Conservation (phyloP, 2,113 vertebrate genomes). For the human (Homo sapiens) region DNA sequence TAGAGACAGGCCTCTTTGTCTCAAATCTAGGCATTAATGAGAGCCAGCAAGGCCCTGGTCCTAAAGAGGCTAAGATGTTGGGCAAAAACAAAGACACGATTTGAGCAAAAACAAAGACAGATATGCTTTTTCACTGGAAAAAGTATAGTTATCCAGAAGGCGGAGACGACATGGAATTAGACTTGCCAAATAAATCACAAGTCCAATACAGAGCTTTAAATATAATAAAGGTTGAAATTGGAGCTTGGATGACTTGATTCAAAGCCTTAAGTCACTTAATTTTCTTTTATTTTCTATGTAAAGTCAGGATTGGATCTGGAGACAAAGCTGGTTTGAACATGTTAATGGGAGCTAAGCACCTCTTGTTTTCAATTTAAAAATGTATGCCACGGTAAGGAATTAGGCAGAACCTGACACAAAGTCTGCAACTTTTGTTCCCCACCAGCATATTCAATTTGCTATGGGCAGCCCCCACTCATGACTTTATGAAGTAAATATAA, state of each 20-base stretch:
- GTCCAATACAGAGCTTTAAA: neutral
- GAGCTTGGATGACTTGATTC: neutral
- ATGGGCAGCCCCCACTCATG: too few relatives aligned
- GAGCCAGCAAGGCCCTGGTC: neutral
- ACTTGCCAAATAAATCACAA: neutral
- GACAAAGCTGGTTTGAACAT: neutral
- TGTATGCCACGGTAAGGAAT: fast-evolving
- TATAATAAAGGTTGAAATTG: neutral
- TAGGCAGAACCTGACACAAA: neutral
- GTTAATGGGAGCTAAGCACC: neutral
- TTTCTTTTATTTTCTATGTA: neutral
- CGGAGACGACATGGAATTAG: neutral
- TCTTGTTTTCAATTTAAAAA: neutral
- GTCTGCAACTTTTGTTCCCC: neutral
- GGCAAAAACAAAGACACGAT: neutral
- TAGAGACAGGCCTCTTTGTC: neutral
- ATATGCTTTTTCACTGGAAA: neutral
- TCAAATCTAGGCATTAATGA: neutral
- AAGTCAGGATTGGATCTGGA: neutral
- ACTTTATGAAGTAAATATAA: neutral
- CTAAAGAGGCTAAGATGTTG: neutral
- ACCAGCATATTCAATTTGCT: neutral
- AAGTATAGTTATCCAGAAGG: neutral
- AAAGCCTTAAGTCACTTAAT: neutral
- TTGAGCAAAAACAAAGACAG: neutral